phyloP scores from a whole-genome alignment of 2,797 vertebrate genomes.

The Ammospiza maritima region DNA sequence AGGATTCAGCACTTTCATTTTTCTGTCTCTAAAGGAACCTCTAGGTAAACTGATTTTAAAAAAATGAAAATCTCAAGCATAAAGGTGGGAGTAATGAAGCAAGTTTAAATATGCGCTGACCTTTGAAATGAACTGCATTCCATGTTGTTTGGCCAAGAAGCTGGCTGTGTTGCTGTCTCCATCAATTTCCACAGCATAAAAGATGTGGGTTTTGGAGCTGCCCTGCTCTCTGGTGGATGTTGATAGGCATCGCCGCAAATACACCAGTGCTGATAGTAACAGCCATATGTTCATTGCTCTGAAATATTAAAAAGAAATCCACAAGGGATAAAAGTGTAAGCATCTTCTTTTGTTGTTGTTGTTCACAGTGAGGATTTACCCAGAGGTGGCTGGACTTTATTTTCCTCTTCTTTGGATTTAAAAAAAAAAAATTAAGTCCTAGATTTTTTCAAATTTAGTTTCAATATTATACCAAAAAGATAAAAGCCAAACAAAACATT shows the following conservation, averaged over 20 bases:
- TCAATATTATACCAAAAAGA: not conserved
- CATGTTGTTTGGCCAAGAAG: slow-evolving; percentile 84
- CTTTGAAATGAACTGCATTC: slow-evolving; percentile 90
- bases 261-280: slow-evolving; percentile 64
- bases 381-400: slow-evolving; percentile 28
- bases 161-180: slow-evolving; percentile 82
- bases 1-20: slow-evolving; percentile 91
- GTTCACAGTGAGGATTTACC: not conserved
- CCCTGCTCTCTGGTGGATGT: slow-evolving; percentile 94
- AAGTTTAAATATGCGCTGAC: slow-evolving; percentile 91
- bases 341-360: not conserved
- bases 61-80: slow-evolving; percentile 84
- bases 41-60: slow-evolving; percentile 83
- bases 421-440: not conserved
- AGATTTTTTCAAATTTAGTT: not conserved
- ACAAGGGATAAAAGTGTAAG: slow-evolving; percentile 45
- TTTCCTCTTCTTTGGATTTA: not conserved
- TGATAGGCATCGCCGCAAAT: slow-evolving; percentile 82
- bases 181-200: slow-evolving; percentile 83
- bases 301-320: slow-evolving; percentile 68
- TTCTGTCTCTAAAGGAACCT: slow-evolving; percentile 82
- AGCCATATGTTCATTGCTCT: slow-evolving; percentile 68
- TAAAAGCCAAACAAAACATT: not conserved
- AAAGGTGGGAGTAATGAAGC: slow-evolving; percentile 86
- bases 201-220: slow-evolving; percentile 85